Base-by-base conservation (phyloP, 2,888 invertebrate genomes). In the Orgyia antiqua region DNA sequence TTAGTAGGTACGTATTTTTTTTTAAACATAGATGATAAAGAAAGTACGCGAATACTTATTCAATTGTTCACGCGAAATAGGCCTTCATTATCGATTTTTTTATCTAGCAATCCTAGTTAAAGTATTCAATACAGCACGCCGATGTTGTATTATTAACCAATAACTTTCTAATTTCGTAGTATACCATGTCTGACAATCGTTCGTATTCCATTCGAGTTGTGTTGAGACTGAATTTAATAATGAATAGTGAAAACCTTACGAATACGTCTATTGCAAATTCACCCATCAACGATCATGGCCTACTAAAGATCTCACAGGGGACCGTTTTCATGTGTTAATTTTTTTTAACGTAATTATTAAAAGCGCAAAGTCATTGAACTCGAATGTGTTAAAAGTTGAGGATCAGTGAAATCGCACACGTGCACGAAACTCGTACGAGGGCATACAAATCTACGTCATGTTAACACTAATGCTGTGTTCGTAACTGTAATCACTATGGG, bases 371-470 rank as follows among this genome's bases (percentile, higher is more conserved):
- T 66, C 70, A 61, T 53, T 58, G 67, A 54, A 68, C 70, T 61
- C 59, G 45, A 41, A 45, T 43, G 49, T 58, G 62, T 63, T 58
- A 68, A 68, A 66, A 63, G 60, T 49, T 50, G 51, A 46, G 55
- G 51, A 58, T 50, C 63, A 64, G 58, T 62, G 63, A 68, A 68
- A 68, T 67, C 60, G 53, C 45, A 52, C 56, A 57, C 60, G 63
- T 56, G 55, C 62, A 59, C 57, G 43, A 45, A 61, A 58, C 58
- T 58, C 48, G 57, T 64, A 57, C 57, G 58, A 56, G 38, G 41
- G 33, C 30, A 25, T 13, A 23, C 20, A 5, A 19, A 15, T 13
- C n/a, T 7, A 17, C 24, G 11, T 27, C 27, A 24, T 33, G n/a
- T 32, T 1, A 8, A 18, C 8, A n/a, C 9, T 13, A 9, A 4